These are phyloP conservation scores for Hipposideros armiger DNA, from an alignment of 2,113 vertebrate species.

Conservation along the genomic window DNA sequence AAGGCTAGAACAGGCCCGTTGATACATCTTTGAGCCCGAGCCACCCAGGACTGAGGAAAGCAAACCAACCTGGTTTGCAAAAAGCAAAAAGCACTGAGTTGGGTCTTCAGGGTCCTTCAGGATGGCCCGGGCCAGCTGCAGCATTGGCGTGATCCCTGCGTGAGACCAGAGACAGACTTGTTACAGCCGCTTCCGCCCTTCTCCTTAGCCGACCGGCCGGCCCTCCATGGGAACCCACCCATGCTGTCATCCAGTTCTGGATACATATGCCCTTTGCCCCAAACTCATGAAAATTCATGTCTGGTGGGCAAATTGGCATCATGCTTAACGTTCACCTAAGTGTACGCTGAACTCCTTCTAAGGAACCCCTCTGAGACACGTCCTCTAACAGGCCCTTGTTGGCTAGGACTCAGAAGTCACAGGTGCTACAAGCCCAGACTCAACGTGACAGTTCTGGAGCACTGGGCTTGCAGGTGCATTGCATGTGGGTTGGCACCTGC, in stretches of 20 bases:
- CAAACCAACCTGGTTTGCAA: constrained; percentile 89
- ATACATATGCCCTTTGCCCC: not conserved
- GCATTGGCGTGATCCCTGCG: constrained; percentile 89
- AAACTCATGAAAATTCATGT: not conserved
- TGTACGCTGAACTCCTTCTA: constrained; percentile 15
- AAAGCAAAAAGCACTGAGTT: constrained; percentile 88
- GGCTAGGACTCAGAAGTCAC: not conserved
- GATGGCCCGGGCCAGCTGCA: constrained; percentile 87
- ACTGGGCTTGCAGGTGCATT: not conserved
- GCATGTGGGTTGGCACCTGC: not conserved
- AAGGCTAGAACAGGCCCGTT: not conserved
- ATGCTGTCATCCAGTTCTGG: not conserved
- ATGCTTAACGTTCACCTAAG: not conserved
- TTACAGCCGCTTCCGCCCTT: not conserved
- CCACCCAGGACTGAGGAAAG: not conserved
- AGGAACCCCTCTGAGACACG: not conserved
- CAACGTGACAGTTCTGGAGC: not conserved
- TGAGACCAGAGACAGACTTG: not conserved
- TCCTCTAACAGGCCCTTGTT: not conserved
- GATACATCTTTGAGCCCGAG: not conserved
- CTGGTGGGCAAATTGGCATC: not conserved
- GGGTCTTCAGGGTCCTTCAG: constrained; percentile 86
- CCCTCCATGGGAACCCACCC: not conserved
- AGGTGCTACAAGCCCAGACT: not conserved
- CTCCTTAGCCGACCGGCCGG: not conserved